Conservation (phyloP, 2,888 invertebrate species). For the Spatulosminthurus flaviceps region DNA sequence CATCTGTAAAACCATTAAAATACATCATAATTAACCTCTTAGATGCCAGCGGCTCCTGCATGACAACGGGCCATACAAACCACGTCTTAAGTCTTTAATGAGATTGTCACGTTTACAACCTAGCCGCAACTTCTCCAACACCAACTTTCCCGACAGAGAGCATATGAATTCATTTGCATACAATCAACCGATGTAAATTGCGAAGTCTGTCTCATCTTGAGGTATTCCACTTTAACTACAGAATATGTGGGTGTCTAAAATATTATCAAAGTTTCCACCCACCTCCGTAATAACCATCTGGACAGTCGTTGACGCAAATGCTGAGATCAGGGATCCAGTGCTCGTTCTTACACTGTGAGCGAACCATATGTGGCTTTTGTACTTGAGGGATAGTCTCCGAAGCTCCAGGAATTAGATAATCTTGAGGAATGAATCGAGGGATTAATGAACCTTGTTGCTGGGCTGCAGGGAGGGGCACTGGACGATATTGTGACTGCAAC, state of each 20-base stretch:
- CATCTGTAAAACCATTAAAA: conserved; percentile 34
- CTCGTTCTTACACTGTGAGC: conserved; percentile 70
- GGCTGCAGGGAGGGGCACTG: conserved; percentile 7
- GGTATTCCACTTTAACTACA: too few relatives aligned
- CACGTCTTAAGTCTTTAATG: not conserved
- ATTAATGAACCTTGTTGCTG: conserved; percentile 64
- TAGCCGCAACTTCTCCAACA: not conserved
- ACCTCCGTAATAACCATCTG: conserved; percentile 89
- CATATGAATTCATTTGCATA: conserved; percentile 4
- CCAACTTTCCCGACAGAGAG: not conserved
- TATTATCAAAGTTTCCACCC: conserved; percentile 67
- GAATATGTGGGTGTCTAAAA: too few relatives aligned
- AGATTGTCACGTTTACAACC: conserved; percentile 5
- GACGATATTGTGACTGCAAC: conserved; percentile 70
- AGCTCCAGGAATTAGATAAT: conserved; percentile 65
- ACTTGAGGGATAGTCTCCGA: conserved; percentile 53
- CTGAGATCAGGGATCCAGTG: conserved; percentile 84
- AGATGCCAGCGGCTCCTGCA: not conserved
- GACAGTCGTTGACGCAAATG: conserved; percentile 87
- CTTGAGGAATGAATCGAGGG: conserved; percentile 67
- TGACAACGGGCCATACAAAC: not conserved
- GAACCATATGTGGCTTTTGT: conserved; percentile 55
- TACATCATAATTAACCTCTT: not conserved
- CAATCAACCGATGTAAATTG: too few relatives aligned
- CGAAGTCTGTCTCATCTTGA: too few relatives aligned